Percentiles rank a stretch among this genome's conserved stretches.
Evolutionary conservation across 2,797 vertebrate species (phyloP).

Genomic region (Sebastes hopkinsi): DNA sequence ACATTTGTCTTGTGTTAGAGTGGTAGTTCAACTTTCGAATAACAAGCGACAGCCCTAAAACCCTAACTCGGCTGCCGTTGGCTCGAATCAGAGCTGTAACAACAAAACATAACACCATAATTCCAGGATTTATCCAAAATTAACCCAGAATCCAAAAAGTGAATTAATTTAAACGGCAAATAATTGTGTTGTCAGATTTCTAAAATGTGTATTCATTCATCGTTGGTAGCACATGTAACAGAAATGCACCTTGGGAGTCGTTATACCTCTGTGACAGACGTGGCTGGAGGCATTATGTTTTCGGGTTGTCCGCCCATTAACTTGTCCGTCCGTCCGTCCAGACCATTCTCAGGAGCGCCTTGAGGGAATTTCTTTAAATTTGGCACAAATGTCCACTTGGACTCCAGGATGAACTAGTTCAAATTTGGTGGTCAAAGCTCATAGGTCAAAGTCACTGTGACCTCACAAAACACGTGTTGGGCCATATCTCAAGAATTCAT

Average conservation of each 20-base stretch:
- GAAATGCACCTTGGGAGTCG: too few species aligned
- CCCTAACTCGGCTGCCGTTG: neutral
- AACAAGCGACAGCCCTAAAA: neutral
- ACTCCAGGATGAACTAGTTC: too few species aligned
- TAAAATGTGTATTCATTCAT: neutral
- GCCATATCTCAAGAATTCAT: too few species aligned
- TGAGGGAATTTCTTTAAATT: too few species aligned
- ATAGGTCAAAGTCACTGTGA: too few species aligned
- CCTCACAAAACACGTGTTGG: too few species aligned
- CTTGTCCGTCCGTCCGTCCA: too few species aligned
- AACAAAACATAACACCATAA: neutral
- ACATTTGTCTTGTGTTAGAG: neutral
- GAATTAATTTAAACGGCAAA: neutral
- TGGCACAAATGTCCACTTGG: too few species aligned
- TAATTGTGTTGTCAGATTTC: neutral
- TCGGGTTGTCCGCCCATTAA: too few species aligned
- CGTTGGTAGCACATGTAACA: neutral
- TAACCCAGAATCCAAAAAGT: neutral
- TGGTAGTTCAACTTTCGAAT: neutral
- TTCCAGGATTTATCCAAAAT: neutral
- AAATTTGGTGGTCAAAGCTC: too few species aligned
- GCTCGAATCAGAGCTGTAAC: neutral
- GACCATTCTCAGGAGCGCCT: too few species aligned
- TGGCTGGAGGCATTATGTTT: too few species aligned
- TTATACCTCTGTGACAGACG: fast-evolving